phyloP scores from a whole-genome alignment of 2,113 vertebrate species.

The Cygnus buccinator region DNA sequence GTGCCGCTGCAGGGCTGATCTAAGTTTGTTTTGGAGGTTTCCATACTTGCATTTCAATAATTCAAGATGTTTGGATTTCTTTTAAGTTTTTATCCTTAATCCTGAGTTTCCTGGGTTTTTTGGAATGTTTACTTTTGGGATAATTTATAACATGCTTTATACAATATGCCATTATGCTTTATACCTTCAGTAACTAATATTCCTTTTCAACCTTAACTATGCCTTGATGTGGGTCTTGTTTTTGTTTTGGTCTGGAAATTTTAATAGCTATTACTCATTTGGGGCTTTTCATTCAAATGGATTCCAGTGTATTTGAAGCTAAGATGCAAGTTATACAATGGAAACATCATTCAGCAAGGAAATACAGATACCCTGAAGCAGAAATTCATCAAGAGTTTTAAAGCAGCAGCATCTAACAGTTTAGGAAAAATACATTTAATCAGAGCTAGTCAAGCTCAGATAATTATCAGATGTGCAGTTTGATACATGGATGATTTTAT shows the following conservation, averaged over 20 bases:
- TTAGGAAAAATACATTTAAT: neutral
- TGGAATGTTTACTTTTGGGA: constrained; percentile 34
- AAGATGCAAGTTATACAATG: neutral
- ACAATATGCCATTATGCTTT: neutral
- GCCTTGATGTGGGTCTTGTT: constrained; percentile 38
- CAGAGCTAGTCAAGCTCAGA: neutral
- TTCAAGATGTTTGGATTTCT: constrained; percentile 37
- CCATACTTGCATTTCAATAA: constrained; percentile 15
- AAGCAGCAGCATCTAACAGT: neutral
- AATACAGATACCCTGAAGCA: neutral
- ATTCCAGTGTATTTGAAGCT: neutral
- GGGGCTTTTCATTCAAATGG: constrained; percentile 10
- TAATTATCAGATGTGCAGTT: neutral
- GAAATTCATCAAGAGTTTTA: constrained; percentile 2
- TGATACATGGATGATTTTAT: neutral
- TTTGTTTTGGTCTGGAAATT: constrained; percentile 63
- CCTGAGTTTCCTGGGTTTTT: constrained; percentile 29
- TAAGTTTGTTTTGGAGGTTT: constrained; percentile 23
- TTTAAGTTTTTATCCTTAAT: constrained; percentile 48
- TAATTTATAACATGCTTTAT: constrained; percentile 35
- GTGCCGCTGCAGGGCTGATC: neutral
- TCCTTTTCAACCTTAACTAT: neutral
- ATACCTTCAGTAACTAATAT: neutral
- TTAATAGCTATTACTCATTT: constrained; percentile 36
- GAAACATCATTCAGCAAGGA: neutral